Base-by-base conservation (phyloP, 2,113 vertebrate genomes). In the Dendrocopos noguchii region DNA sequence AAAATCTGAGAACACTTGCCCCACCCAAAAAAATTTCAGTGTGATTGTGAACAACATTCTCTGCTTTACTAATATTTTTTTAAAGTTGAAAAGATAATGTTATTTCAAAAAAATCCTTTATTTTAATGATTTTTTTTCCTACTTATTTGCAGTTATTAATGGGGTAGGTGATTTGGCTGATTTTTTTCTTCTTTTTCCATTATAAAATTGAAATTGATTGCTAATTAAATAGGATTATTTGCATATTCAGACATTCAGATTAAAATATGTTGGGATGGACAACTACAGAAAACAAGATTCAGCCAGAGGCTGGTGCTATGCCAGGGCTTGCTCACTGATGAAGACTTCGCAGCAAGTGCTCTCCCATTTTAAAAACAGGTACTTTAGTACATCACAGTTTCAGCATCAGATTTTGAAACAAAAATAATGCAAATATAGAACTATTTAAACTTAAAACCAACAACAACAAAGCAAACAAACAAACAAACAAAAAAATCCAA, bases 131-230 rank as follows among this genome's bases (percentile, higher is more conserved):
- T 1, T 0, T 2, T 2, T 50, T 59, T 61, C 81, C 3, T 0
- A 33, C 71, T 77, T 36, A 21, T 66, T 77, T 55, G 12, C 15
- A 77, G 11, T 21, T 73, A 20, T 63, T 55, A 46, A 3, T 29
- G 10, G 9, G 0, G 3, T 66, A 9, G 1, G 4, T 59, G 3
- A 1, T 70, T 77, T 73, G 4, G 9, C 0, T 78, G 7, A 13
- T 44, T 25, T 44, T 60, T 57, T 34, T n/a, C 55, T 44, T 2
- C 20, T 24, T 60, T 60, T 79, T 72, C 17, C 11, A 42, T 68
- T 20, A 39, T 44, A 50, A 15, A 73, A 46, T 63, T 64, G 18
- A 88, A 80, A 3, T 8, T 1, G 0, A 16, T 47, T 34, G 3
- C 8, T 47, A 64, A 33, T 65, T 61, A 61, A 81, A 67, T 46